Conservation (phyloP, 2,888 invertebrate species). For the Ramazzottius varieornatus region DNA sequence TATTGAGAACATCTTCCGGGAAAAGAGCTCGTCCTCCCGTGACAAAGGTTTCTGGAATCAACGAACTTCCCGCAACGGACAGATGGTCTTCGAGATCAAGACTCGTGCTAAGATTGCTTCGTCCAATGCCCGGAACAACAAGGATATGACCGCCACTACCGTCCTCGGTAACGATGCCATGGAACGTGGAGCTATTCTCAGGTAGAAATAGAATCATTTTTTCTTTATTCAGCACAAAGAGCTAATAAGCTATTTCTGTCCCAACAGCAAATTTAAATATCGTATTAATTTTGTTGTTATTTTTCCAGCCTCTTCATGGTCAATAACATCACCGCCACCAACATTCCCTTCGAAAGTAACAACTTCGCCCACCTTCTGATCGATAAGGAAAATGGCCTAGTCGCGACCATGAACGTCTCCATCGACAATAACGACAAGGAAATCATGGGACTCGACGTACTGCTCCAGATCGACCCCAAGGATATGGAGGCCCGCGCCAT, state of each 20-base stretch:
- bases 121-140: background rate
- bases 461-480: background rate
- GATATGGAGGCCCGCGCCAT: background rate
- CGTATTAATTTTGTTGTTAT: no score
- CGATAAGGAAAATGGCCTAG: background rate
- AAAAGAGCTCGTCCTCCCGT: background rate
- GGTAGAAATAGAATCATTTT: background rate
- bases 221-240: background rate
- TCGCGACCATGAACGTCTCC: background rate
- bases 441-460: background rate
- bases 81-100: background rate
- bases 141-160: background rate
- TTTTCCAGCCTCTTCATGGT: background rate
- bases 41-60: background rate
- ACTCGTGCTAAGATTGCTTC: background rate
- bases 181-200: background rate
- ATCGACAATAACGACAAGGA: background rate
- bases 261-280: no score
- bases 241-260: no score
- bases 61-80: background rate
- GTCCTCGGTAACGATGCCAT: background rate
- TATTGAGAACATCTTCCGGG: background rate
- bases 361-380: background rate
- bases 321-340: background rate
- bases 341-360: background rate